A percentile compares a stretch with the other conserved stretches of the same genome.
Evolutionary conservation across 2,888 invertebrate genomes (phyloP).

Genomic region (Leucozona laternaria): DNA sequence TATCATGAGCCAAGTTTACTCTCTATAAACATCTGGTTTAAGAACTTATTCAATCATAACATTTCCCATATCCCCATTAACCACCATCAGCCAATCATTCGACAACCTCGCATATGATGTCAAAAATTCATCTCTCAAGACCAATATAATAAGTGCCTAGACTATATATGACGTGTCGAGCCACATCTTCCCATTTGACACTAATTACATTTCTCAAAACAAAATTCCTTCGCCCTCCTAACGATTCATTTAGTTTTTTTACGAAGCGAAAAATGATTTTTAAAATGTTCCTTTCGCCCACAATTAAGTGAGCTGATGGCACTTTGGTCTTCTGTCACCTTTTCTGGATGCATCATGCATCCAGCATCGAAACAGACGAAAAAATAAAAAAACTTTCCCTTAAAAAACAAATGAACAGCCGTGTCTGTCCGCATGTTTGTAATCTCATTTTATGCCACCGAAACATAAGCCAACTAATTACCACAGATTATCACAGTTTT

Average conservation of each 20-base stretch:
- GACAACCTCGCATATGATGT: constrained; percentile 31
- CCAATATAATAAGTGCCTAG: constrained; percentile 36
- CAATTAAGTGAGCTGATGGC: constrained; percentile 62
- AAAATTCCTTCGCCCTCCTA: constrained; percentile 33
- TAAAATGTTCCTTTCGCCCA: constrained; percentile 67
- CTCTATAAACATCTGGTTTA: not conserved
- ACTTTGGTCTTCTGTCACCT: constrained; percentile 54
- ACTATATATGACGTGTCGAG: constrained; percentile 26
- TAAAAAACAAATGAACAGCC: constrained; percentile 47
- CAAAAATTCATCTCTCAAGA: constrained; percentile 30
- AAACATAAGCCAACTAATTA: constrained; percentile 76
- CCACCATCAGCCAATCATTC: constrained; percentile 19
- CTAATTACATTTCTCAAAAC: constrained; percentile 62
- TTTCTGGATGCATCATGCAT: constrained; percentile 5
- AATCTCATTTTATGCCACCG: constrained; percentile 74
- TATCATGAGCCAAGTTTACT: too few relatives aligned
- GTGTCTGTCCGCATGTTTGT: constrained; percentile 74
- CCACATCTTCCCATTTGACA: constrained; percentile 44
- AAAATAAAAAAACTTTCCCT: not conserved
- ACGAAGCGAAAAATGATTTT: constrained; percentile 68
- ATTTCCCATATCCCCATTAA: not conserved
- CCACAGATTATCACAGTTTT: constrained; percentile 73
- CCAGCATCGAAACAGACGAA: too few relatives aligned
- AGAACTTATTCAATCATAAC: not conserved
- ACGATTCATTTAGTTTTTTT: constrained; percentile 28